A percentile compares a stretch with the other conserved stretches of the same genome.
Conservation (phyloP, 2,797 vertebrate species). For the Poecilia picta region DNA sequence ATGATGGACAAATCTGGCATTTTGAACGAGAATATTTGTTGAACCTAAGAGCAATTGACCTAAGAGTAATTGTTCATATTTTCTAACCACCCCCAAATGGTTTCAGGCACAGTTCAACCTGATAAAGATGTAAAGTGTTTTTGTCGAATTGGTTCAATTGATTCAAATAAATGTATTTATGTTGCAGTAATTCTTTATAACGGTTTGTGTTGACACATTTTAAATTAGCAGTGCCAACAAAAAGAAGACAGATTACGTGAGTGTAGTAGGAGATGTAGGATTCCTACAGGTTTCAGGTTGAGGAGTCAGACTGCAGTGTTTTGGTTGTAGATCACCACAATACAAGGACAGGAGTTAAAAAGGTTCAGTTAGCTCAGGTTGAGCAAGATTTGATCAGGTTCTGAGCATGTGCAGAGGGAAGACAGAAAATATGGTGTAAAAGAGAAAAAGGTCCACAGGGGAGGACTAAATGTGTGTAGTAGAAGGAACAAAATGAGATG, state of each 20-base stretch:
- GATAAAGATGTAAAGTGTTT: background rate
- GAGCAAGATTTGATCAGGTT: background rate
- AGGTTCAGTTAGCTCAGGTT: background rate
- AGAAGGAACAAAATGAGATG: background rate
- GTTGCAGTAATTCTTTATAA: background rate
- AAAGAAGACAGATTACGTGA: background rate
- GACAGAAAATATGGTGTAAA: background rate
- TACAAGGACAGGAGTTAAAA: background rate
- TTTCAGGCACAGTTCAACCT: background rate
- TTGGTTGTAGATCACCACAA: background rate
- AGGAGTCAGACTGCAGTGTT: background rate
- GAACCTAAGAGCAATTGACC: background rate
- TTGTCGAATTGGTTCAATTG: background rate
- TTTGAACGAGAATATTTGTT: no score
- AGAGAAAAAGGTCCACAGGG: background rate
- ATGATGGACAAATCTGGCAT: background rate
- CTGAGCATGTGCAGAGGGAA: background rate
- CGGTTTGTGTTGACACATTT: background rate
- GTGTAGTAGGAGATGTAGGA: background rate
- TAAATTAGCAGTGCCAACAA: background rate
- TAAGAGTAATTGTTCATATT: background rate
- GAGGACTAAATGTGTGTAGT: background rate
- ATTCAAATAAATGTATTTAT: background rate
- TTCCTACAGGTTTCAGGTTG: no score
- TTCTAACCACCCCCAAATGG: background rate